Evolutionary conservation across 2,888 invertebrate genomes (phyloP).

Genomic region (Stenurella melanura): DNA sequence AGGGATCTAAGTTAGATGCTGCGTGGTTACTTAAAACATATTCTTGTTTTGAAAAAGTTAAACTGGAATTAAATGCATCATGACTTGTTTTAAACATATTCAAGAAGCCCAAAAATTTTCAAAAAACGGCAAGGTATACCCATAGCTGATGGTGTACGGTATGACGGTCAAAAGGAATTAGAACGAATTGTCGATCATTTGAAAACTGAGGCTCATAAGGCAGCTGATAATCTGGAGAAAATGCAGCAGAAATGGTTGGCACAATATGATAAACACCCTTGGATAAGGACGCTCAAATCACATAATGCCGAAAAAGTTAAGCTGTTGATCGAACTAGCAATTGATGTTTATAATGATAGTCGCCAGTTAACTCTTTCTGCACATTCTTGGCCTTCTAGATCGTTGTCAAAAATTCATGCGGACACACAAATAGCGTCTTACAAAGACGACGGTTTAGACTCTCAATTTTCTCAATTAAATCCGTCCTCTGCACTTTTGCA

Average conservation of each 20-base stretch:
- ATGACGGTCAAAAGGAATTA: conserved; percentile 4
- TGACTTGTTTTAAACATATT: background rate
- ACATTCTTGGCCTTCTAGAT: conserved; percentile 13
- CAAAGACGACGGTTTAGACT: conserved; percentile 5
- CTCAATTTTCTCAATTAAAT: background rate
- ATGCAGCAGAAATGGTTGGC: background rate
- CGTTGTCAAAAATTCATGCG: background rate
- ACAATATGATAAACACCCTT: background rate
- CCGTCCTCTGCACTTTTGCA: conserved; percentile 5
- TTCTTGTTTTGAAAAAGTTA: background rate
- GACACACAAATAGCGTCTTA: background rate
- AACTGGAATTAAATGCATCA: background rate
- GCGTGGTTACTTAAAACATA: background rate
- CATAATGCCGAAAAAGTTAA: background rate
- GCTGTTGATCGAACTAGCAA: conserved; percentile 7
- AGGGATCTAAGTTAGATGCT: conserved; percentile 3
- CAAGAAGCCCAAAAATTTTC: background rate
- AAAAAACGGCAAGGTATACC: background rate
- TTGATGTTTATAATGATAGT: conserved; percentile 11
- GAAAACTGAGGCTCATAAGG: background rate
- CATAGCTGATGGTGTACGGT: conserved; percentile 3
- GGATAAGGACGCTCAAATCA: background rate
- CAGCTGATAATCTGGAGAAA: background rate
- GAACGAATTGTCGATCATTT: conserved; percentile 1
- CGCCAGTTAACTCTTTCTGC: background rate